These are phyloP conservation scores for Agrotis puta DNA, from an alignment of 2,888 invertebrate species.

Conservation along the genomic window DNA sequence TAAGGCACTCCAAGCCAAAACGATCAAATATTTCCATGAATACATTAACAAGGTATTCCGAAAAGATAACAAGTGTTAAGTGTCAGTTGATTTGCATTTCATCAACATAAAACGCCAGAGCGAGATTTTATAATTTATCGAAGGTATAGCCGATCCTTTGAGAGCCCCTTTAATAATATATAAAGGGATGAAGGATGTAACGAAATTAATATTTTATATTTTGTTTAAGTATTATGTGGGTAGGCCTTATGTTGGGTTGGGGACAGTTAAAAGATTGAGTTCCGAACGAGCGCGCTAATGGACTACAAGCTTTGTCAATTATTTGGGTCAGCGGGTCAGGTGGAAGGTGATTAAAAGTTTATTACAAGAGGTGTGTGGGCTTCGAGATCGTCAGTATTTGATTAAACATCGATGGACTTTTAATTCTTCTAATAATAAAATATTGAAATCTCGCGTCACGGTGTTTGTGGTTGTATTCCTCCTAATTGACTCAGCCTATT, in stretches of 20 bases:
- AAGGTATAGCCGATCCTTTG: constrained; percentile 76
- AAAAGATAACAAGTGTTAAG: constrained; percentile 63
- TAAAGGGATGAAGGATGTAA: constrained; percentile 69
- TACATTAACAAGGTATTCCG: constrained; percentile 55
- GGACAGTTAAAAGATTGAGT: constrained; percentile 30
- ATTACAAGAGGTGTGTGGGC: constrained; percentile 1
- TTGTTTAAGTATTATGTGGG: constrained; percentile 63
- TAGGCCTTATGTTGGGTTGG: constrained; percentile 15
- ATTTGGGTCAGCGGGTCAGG: constrained; percentile 20
- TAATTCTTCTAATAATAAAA: too few species aligned
- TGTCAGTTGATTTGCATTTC: constrained; percentile 78
- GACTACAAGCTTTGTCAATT: constrained; percentile 15
- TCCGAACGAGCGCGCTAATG: constrained; percentile 16
- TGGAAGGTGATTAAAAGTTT: constrained; percentile 18
- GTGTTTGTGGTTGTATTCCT: too few species aligned
- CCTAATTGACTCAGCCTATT: too few species aligned
- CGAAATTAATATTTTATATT: constrained; percentile 77
- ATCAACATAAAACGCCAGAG: constrained; percentile 75
- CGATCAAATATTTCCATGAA: constrained; percentile 50
- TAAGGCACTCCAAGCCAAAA: not conserved
- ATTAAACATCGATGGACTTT: not conserved
- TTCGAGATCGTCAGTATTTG: not conserved
- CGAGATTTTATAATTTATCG: constrained; percentile 81
- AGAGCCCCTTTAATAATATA: constrained; percentile 80
- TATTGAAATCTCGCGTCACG: too few species aligned